Base-by-base conservation (phyloP, 92 coral and sea anemone genomes). In the Metridium senile region DNA sequence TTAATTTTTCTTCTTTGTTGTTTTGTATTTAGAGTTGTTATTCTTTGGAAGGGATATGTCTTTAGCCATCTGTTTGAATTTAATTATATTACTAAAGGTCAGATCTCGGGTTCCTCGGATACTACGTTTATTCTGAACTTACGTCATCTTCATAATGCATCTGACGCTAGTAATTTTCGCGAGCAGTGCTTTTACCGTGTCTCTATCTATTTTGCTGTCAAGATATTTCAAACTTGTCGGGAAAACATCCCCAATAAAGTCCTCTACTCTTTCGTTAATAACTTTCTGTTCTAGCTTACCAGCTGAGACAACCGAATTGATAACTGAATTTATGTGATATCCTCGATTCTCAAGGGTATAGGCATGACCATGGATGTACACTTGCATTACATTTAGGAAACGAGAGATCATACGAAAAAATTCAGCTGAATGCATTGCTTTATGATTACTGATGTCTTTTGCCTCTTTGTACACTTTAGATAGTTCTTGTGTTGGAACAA, bases 311-410 rank as follows among this genome's bases (percentile, higher is more conserved):
- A 54, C 25, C 20, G 61, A 54, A 11, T 54, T 6, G 9, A 54
- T 54, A 21, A 54, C 61, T 8, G 61, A 45, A 7, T 45, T 7
- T 7, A 45, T 45, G 51, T 45, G 9, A 45, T 45, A 45, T 7
- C 51, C 51, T 45, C 51, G 64, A 68, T 88, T 88, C 56, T 79
- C 86, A 2, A 88, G 1, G 46, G 84, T 80, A 61, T 68, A 80
- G 0, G 73, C 89, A 18, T 54, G 54, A 11, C 86, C 86, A 26
- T 71, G 33, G 1, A 86, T 47, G 51, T 82, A 81, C 10, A 89
- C 71, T 65, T 81, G 85, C 30, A 61, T 75, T 27, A 85, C 72
- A 29, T 72, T 84, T 35, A 84, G 62, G 59, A 74, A 85, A 18
- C 84, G 77, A 10, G 86, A 28, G 25, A 84, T 16, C 11, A 52